Conservation (phyloP, 2,888 invertebrate genomes). For the Aleiodes alternator region DNA sequence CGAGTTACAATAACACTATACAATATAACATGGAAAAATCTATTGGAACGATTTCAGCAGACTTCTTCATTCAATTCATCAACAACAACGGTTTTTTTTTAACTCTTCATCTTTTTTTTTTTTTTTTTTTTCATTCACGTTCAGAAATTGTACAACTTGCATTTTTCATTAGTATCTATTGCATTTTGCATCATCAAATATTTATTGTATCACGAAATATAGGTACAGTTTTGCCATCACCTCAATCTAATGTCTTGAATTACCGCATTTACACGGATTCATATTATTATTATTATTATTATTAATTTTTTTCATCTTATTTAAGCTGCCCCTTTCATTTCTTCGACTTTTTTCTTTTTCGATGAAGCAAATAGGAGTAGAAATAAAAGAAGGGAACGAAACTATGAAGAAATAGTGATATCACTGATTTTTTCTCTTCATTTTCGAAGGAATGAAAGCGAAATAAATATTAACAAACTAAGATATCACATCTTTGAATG, state of each 20-base stretch:
- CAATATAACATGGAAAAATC: constrained; percentile 57
- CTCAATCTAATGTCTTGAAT: constrained; percentile 34
- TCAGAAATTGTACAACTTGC: constrained; percentile 32
- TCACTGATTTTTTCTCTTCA: background rate
- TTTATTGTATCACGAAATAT: constrained; percentile 57
- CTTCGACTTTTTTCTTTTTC: constrained; percentile 39
- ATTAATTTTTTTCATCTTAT: constrained; percentile 42
- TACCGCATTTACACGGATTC: constrained; percentile 42
- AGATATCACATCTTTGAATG: background rate
- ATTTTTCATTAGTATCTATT: constrained; percentile 50
- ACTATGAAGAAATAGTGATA: constrained; percentile 7
- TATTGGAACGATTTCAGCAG: constrained; percentile 56
- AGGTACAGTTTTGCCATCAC: constrained; percentile 53
- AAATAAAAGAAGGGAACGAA: constrained; percentile 27
- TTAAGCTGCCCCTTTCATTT: constrained; percentile 17
- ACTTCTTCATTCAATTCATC: constrained; percentile 50
- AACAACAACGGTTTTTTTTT: constrained; percentile 53
- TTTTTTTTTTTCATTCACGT: constrained; percentile 37
- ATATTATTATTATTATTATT: constrained; percentile 52
- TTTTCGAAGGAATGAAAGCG: background rate
- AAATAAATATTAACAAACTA: background rate
- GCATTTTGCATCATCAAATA: constrained; percentile 39
- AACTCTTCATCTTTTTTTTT: constrained; percentile 21
- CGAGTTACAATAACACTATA: constrained; percentile 60
- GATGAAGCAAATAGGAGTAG: constrained; percentile 7